A percentile compares a stretch with the other conserved stretches of the same genome.
These are phyloP conservation scores for Luperina testacea DNA, from an alignment of 2,888 invertebrate genomes.

Conservation along the genomic window DNA sequence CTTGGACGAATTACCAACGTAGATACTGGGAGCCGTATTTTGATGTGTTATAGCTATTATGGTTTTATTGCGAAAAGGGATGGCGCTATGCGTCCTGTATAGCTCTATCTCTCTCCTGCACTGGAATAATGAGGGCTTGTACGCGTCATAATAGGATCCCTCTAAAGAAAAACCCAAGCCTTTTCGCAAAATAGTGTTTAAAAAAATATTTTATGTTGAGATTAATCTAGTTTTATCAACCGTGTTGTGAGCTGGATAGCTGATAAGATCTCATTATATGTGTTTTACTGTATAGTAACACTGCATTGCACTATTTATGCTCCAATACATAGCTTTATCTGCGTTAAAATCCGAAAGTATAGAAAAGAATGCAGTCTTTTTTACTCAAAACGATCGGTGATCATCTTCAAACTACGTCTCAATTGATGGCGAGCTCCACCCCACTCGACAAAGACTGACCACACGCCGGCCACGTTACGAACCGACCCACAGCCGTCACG, in stretches of 20 bases:
- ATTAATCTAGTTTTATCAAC: constrained; percentile 46
- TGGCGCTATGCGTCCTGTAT: neutral
- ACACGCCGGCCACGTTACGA: constrained; percentile 55
- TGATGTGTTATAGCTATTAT: neutral
- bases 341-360: neutral
- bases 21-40: neutral
- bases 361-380: neutral
- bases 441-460: constrained; percentile 69
- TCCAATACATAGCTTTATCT: neutral
- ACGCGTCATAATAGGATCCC: neutral
- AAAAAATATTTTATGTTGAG: constrained; percentile 27
- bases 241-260: constrained; percentile 50
- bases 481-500: constrained; percentile 46
- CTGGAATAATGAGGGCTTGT: neutral
- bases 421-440: constrained; percentile 54
- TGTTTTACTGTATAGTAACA: constrained; percentile 22
- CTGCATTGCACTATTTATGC: neutral
- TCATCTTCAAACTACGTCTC: constrained; percentile 47
- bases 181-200: neutral
- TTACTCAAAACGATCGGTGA: constrained; percentile 44
- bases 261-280: constrained; percentile 47
- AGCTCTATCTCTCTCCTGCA: neutral
- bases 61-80: neutral
- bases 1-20: no score
- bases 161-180: neutral